Conservation (phyloP, 1,140 invertebrate species). For the Nymphalis io region DNA sequence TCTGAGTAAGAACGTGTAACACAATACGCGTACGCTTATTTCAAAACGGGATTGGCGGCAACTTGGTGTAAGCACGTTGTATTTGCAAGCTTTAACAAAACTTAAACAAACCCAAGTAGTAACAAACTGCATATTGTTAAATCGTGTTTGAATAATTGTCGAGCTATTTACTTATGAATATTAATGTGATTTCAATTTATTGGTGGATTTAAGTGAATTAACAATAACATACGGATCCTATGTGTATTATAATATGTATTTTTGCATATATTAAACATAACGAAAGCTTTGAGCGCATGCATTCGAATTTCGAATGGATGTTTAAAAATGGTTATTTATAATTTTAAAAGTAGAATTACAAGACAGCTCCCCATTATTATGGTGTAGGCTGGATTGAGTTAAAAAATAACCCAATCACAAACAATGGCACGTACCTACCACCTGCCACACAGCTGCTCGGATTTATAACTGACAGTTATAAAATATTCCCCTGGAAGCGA, state of each 20-base stretch:
- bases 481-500: constrained; percentile 52
- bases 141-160: constrained; percentile 55
- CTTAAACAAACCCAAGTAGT: constrained; percentile 35
- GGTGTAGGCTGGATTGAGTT: constrained; percentile 28
- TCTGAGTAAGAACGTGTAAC: constrained; percentile 57
- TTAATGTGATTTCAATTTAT: constrained; percentile 43
- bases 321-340: too few species aligned
- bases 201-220: constrained; percentile 5
- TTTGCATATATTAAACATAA: background rate
- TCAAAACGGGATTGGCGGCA: constrained; percentile 53
- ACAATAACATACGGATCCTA: background rate
- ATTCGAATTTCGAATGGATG: background rate
- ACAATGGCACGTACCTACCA: constrained; percentile 64
- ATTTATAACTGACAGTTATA: constrained; percentile 66
- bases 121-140: constrained; percentile 41
- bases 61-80: constrained; percentile 57
- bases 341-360: constrained; percentile 22
- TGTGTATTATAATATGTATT: background rate
- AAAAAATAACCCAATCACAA: constrained; percentile 60
- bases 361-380: constrained; percentile 24
- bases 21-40: constrained; percentile 61
- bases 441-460: constrained; percentile 70
- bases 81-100: constrained; percentile 54
- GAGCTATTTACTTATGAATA: constrained; percentile 51
- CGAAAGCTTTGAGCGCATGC: too few species aligned